Evolutionary conservation across 2,888 invertebrate species (phyloP), one percentile per base, ranked within the genome.

Genomic region (Diachrysia chrysitis): DNA sequence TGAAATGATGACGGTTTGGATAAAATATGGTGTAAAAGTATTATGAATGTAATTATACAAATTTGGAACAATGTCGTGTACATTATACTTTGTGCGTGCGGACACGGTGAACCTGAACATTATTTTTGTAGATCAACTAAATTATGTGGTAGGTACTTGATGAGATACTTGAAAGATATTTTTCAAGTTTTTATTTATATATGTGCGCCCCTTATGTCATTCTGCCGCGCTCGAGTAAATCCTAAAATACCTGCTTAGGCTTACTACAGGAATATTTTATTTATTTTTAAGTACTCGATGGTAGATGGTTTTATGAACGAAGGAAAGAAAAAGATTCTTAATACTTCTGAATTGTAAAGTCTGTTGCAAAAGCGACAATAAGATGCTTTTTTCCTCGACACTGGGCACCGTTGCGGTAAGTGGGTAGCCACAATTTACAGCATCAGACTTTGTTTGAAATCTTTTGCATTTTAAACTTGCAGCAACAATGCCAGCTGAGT

Each of bases 31-130:
- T 61, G 19, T 23, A 48, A 66, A 61, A 56, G 55, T 77, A 42
- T 42, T 14, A 75, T 65, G 59, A 29, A 12, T 35, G 62, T 65
- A 73, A 77, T 77, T 73, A 68, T 51, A 37, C 35, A 53, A 60
- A 53, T 35, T 37, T 46, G 16, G 51, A 58, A 42, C n/a, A 42
- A 7, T 42, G 1, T n/a, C 1, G n/a, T 42, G 5, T 7, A 6
- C 14, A 16, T 37, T 35, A 35, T 35, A 14, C 35, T 35, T 37
- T 37, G 14, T 1, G 14, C 1, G 37, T n/a, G n/a, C n/a, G n/a
- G n/a, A n/a, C n/a, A n/a, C n/a, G 5, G 29, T 29, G 7, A 29
- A 0, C 29, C 2, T 25, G 25, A 25, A 25, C 6, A 25, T 25
- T 29, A 29, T 29, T 29, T 5, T 29, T 7, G 29, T 29, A 29